Evolutionary conservation across 2,888 invertebrate species (phyloP).

Genomic region (Euplagia quadripunctaria): DNA sequence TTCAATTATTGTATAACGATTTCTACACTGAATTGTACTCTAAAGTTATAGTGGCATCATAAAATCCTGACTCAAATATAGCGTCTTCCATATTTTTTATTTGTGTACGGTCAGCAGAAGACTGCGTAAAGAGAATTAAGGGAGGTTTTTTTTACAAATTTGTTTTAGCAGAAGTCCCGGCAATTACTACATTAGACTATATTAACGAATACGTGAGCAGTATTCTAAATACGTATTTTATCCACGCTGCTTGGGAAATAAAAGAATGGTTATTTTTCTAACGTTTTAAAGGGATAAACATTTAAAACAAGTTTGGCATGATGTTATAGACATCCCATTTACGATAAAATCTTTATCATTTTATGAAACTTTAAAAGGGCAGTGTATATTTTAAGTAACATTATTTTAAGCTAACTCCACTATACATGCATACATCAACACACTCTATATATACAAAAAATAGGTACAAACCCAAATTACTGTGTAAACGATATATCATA

Average conservation of each 20-base stretch:
- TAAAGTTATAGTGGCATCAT: background rate
- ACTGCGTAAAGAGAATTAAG: slow-evolving; percentile 19
- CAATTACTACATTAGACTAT: slow-evolving; percentile 35
- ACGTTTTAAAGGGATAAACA: background rate
- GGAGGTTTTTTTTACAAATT: slow-evolving; percentile 24
- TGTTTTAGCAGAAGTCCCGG: slow-evolving; percentile 10
- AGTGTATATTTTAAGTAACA: background rate
- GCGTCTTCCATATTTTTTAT: slow-evolving; percentile 24
- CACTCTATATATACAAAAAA: background rate
- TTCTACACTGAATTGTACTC: background rate
- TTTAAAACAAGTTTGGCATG: background rate
- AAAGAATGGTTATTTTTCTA: background rate
- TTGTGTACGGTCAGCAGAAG: slow-evolving; percentile 37
- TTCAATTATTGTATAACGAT: background rate
- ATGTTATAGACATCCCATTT: background rate
- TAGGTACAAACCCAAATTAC: background rate
- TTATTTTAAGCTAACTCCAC: background rate
- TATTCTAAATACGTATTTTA: slow-evolving; percentile 24
- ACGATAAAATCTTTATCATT: background rate
- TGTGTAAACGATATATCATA: background rate
- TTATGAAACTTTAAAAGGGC: background rate
- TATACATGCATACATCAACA: background rate
- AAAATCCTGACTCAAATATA: background rate
- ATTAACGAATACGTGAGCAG: slow-evolving; percentile 28
- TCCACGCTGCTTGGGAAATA: slow-evolving; percentile 3